A percentile compares a stretch with the other conserved stretches of the same genome.
phyloP scores from a whole-genome alignment of 2,797 vertebrate genomes.

The Typhlichthys subterraneus region DNA sequence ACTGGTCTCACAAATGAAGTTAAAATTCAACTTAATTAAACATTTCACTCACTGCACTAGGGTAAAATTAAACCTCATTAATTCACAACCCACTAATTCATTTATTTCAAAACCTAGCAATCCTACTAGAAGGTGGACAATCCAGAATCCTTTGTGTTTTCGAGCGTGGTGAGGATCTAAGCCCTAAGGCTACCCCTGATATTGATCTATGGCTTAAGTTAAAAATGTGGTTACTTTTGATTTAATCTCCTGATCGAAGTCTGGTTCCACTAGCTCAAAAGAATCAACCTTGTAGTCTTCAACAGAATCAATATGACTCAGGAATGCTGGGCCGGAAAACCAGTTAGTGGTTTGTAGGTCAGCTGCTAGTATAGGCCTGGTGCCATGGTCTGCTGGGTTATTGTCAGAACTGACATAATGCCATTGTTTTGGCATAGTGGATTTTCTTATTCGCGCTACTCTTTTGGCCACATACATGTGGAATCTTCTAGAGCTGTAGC shows the following conservation, averaged over 20 bases:
- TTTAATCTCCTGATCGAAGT: conserved; percentile 15
- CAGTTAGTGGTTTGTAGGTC: conserved; percentile 8
- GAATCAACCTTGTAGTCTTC: conserved; percentile 6
- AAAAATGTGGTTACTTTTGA: conserved; percentile 7
- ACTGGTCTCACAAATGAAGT: too few relatives aligned
- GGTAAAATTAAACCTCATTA: too few relatives aligned
- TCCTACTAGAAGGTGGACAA: too few relatives aligned
- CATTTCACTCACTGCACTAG: too few relatives aligned
- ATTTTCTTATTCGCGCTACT: conserved; percentile 4
- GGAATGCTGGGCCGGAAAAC: conserved; percentile 9
- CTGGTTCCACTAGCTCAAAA: conserved; percentile 21
- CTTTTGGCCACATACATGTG: conserved; percentile 13
- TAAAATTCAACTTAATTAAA: too few relatives aligned
- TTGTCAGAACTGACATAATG: conserved; percentile 10
- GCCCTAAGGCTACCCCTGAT: too few relatives aligned
- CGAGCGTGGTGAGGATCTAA: too few relatives aligned
- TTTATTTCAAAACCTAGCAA: too few relatives aligned
- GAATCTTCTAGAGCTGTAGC: conserved; percentile 15
- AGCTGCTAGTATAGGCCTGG: conserved; percentile 12
- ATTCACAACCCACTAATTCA: too few relatives aligned
- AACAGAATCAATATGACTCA: conserved; percentile 2
- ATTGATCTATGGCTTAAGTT: background rate
- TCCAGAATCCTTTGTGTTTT: too few relatives aligned
- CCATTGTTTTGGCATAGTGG: conserved; percentile 6
- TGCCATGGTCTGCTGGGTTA: too few relatives aligned